Evolutionary conservation across 1,140 invertebrate genomes (phyloP), one percentile per base, ranked within the genome.

Genomic region (Venustaconcha ellipsiformis): DNA sequence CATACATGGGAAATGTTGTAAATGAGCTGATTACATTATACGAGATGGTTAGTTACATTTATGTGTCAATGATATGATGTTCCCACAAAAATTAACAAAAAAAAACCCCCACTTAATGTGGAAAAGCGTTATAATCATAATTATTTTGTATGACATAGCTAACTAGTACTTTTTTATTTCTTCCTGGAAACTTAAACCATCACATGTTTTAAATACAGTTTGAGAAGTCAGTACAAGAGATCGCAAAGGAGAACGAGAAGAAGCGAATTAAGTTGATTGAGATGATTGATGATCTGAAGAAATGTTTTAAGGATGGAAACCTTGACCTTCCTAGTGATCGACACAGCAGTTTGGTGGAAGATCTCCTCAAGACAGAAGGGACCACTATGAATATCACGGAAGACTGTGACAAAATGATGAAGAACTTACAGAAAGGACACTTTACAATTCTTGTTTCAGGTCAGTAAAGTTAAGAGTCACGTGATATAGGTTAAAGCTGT

Each of bases 391-490:
- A 78, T 64, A 59, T 81, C 14, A 66, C 48, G 13, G 66, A 55
- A 11, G 82, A 83, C 62, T 78, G 80, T 55, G 30, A 63, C n/a
- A 20, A 37, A 0, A 20, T 63, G 48, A 75, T 79, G 5, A 30
- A 60, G 5, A 17, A 70, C 15, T 48, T 80, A 5, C 18, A 70
- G 59, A 48, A 30, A 5, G 72, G 71, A n/a, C 78, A 81, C 55
- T 80, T 76, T n/a, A 59, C 70, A 15, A 18, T 82, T 18, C 74
- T 82, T n/a, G 81, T 82, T 58, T 72, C 81, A 70, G 81, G 81
- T 82, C 62, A 57, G 60, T 70, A 14, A 70, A 58, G 20, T 67
- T n/a, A 20, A 20, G 15, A 0, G n/a, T 17, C 57, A 56, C 56
- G 55, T 57, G 56, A 69, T 20, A 17, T 55, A 14, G 66, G 30